Evolutionary conservation across 2,113 vertebrate species (phyloP), one percentile per base, ranked within the genome.

Genomic region (Parus major): DNA sequence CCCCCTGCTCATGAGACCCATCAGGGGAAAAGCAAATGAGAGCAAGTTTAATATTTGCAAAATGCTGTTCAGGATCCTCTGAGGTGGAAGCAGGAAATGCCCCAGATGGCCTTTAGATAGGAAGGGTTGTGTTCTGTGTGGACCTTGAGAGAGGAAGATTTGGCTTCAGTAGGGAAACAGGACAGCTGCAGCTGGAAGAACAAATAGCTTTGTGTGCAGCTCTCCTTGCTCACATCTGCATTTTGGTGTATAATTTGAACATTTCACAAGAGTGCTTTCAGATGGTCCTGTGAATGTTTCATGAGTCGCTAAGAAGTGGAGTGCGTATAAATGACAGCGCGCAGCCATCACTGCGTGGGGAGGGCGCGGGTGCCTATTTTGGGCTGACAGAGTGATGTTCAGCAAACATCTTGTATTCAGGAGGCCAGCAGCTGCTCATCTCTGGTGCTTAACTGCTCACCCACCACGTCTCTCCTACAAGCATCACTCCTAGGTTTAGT

Each of bases 181-280:
- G 70, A 12, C 70, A 79, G 61, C 82, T 84, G 70, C 59, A 61
- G 53, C 64, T 75, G 69, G 75, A 81, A 90, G 36, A 90, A 56
- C 31, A 81, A 73, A 73, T 18, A 90, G 61, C 47, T 75, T 93
- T 81, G 55, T 88, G 25, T 59, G 53, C 50, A 36, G 60, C 55
- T 63, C 42, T 64, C 57, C 82, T 61, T 25, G 33, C 49, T 84
- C 47, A 10, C 57, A 71, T 88, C 53, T 79, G 77, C 66, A 17
- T 94, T 93, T 91, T 33, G 70, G 56, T 49, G 31, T 56, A 53
- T 87, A 77, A 86, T 84, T 79, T 66, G 59, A 70, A 36, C 69
- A 41, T 96, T 96, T 96, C 72, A 65, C 81, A 73, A 46, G 82
- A 93, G 88, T 86, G 86, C 50, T 85, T 97, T 96, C 92, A 93